Conservation (phyloP, 2,797 vertebrate species). For the Buphagus erythrorhynchus region DNA sequence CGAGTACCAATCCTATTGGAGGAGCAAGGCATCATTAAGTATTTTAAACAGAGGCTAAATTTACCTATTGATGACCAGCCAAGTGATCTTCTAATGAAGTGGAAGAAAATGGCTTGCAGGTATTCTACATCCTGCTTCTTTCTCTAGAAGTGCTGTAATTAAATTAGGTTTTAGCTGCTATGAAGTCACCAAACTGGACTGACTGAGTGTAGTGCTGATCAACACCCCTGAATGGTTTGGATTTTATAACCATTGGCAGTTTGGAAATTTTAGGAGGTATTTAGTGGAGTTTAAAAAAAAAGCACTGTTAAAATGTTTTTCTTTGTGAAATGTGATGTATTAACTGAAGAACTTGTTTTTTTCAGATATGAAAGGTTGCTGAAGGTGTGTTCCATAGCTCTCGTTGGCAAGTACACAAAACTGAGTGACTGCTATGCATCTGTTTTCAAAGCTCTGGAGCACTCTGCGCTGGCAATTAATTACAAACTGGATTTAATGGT, state of each 20-base stretch:
- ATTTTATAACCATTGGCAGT: neutral
- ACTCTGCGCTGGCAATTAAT: constrained; percentile 82
- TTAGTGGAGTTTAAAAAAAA: neutral
- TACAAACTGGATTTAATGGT: constrained; percentile 83
- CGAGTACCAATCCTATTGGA: constrained; percentile 81
- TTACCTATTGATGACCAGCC: constrained; percentile 77
- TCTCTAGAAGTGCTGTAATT: neutral
- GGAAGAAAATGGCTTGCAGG: constrained; percentile 84
- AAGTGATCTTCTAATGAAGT: constrained; percentile 77
- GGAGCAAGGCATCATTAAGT: constrained; percentile 79
- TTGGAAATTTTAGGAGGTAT: neutral
- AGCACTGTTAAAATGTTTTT: neutral
- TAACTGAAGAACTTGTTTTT: constrained; percentile 16
- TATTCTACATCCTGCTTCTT: constrained; percentile 23
- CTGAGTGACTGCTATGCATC: constrained; percentile 82
- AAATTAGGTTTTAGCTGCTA: neutral
- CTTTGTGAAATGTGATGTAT: neutral
- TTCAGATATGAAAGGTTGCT: constrained; percentile 78
- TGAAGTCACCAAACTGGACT: neutral
- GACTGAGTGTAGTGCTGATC: neutral
- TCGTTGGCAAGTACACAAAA: constrained; percentile 84
- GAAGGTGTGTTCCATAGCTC: constrained; percentile 81
- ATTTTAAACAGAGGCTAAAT: constrained; percentile 80
- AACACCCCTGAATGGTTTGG: neutral
- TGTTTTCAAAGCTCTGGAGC: constrained; percentile 82